phyloP scores from a whole-genome alignment of 2,797 vertebrate species.

The Lagodon rhomboides region DNA sequence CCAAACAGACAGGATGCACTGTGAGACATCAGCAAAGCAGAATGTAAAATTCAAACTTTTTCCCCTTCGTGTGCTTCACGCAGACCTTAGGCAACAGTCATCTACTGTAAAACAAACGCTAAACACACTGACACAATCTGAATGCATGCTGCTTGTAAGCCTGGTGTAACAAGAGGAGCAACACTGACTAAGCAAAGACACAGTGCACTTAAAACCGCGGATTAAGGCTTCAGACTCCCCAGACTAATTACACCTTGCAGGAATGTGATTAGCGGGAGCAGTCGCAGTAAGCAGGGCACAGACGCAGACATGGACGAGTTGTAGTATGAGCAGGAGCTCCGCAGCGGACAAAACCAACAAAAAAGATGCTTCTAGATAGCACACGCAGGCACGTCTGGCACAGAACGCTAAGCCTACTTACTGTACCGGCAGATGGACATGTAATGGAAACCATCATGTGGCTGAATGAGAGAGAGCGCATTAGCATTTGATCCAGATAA shows the following conservation, averaged over 20 bases:
- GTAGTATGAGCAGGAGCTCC: conserved; percentile 32
- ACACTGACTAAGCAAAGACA: conserved; percentile 71
- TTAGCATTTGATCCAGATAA: conserved; percentile 65
- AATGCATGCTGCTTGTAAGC: conserved; percentile 33
- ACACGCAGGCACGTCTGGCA: conserved; percentile 16
- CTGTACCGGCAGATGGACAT: conserved; percentile 58
- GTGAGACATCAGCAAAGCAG: neutral
- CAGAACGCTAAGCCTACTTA: neutral
- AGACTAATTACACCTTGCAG: conserved; percentile 75
- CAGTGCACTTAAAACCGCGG: conserved; percentile 61
- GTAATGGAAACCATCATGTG: conserved; percentile 63
- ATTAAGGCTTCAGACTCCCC: conserved; percentile 68
- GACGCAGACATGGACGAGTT: conserved; percentile 21
- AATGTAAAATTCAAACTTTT: neutral
- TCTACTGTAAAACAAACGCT: conserved; percentile 8
- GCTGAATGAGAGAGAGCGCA: conserved; percentile 48
- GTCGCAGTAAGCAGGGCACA: conserved; percentile 55
- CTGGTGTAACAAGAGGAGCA: conserved; percentile 38
- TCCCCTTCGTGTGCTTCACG: neutral
- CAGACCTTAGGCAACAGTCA: neutral
- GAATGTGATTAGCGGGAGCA: conserved; percentile 74
- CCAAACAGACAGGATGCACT: neutral
- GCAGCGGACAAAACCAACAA: conserved; percentile 31
- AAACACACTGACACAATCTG: conserved; percentile 3
- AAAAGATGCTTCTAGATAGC: conserved; percentile 12